These are phyloP conservation scores for Apamea crenata DNA, from an alignment of 2,888 invertebrate genomes.

Conservation along the genomic window DNA sequence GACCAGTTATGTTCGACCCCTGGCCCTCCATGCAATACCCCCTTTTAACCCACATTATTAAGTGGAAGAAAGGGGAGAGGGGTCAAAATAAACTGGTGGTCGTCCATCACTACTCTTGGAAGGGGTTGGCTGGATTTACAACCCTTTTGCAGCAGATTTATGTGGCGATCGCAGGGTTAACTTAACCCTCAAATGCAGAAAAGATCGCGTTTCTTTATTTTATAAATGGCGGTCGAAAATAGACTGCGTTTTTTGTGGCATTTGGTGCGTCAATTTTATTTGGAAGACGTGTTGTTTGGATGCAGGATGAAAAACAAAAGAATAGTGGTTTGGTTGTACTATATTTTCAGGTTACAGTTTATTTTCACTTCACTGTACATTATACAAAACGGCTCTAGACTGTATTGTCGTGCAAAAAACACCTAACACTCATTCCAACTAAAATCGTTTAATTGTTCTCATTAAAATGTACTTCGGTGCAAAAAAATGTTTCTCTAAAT, in stretches of 20 bases:
- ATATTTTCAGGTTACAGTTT: neutral
- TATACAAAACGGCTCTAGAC: neutral
- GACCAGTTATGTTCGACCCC: slow-evolving; percentile 73
- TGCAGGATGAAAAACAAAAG: neutral
- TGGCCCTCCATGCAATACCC: slow-evolving; percentile 55
- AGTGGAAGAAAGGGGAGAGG: slow-evolving; percentile 32
- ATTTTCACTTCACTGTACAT: neutral
- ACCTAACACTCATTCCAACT: slow-evolving; percentile 34
- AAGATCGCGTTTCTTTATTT: slow-evolving; percentile 88
- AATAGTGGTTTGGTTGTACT: neutral
- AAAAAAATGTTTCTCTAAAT: slow-evolving; percentile 67
- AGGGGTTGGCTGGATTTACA: slow-evolving; percentile 87
- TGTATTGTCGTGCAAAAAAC: slow-evolving; percentile 34
- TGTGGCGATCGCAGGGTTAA: slow-evolving; percentile 81
- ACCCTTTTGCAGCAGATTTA: slow-evolving; percentile 89
- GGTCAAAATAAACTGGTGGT: slow-evolving; percentile 74
- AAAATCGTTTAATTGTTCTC: slow-evolving; percentile 60
- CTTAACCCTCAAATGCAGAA: slow-evolving; percentile 84
- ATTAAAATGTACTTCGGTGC: slow-evolving; percentile 55
- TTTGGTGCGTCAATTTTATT: slow-evolving; percentile 24
- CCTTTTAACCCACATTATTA: slow-evolving; percentile 34
- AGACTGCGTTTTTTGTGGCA: slow-evolving; percentile 72
- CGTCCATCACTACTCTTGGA: slow-evolving; percentile 81
- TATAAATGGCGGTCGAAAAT: slow-evolving; percentile 85
- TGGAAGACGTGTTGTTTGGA: slow-evolving; percentile 1